Evolutionary conservation across 1,140 invertebrate species (phyloP).

Genomic region (Amphibalanus amphitrite): DNA sequence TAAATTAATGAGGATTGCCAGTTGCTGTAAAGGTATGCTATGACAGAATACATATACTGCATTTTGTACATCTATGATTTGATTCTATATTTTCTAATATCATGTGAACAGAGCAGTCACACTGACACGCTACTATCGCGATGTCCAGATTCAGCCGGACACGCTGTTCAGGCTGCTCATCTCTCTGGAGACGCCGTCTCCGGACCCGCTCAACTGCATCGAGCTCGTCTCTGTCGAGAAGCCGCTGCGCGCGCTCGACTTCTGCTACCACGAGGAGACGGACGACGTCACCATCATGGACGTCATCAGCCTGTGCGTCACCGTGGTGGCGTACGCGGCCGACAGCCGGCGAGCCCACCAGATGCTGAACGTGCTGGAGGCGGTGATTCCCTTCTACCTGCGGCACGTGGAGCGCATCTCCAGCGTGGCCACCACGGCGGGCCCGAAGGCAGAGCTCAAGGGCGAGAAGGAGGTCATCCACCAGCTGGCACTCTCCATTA

Average conservation of each 20-base stretch:
- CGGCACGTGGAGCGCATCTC: slow-evolving; percentile 53
- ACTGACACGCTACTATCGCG: too few species aligned
- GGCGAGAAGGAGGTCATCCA: slow-evolving; percentile 80
- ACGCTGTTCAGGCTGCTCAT: slow-evolving; percentile 79
- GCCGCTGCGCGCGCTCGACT: slow-evolving; percentile 88
- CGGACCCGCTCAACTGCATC: slow-evolving; percentile 85
- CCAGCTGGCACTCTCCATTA: slow-evolving; percentile 83
- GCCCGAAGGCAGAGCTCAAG: slow-evolving; percentile 5
- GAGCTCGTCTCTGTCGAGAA: slow-evolving; percentile 91
- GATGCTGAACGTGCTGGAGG: slow-evolving; percentile 90
- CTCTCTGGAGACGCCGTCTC: slow-evolving; percentile 76
- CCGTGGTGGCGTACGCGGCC: slow-evolving; percentile 92
- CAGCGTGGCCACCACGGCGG: slow-evolving; percentile 31
- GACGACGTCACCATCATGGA: slow-evolving; percentile 86
- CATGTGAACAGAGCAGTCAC: too few species aligned
- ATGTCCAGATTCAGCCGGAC: slow-evolving; percentile 59
- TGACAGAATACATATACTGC: too few species aligned
- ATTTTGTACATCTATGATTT: too few species aligned
- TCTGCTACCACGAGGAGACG: slow-evolving; percentile 90
- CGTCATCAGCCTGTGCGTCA: slow-evolving; percentile 86
- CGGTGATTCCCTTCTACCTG: slow-evolving; percentile 84
- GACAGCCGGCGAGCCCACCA: slow-evolving; percentile 90
- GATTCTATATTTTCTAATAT: too few species aligned
- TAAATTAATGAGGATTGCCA: not conserved
- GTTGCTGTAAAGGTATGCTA: too few species aligned